Percentiles rank a stretch among this genome's conserved stretches.
These are phyloP conservation scores for Coremacera marginata DNA, from an alignment of 2,888 invertebrate genomes.

Conservation along the genomic window DNA sequence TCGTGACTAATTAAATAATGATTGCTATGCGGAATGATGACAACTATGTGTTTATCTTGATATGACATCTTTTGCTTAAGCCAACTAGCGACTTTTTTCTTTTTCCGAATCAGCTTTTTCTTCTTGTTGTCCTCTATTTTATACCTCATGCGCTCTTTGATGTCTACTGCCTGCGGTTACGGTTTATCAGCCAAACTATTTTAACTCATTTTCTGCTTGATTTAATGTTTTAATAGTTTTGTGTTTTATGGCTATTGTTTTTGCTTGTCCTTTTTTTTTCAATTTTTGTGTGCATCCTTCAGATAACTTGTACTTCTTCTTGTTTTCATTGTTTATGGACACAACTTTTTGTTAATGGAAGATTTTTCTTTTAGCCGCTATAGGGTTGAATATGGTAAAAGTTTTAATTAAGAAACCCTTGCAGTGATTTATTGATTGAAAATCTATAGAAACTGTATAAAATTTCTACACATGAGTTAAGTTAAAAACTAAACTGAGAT, in stretches of 20 bases:
- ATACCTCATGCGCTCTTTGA: too few relatives aligned
- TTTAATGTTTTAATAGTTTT: slow-evolving; percentile 66
- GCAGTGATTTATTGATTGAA: slow-evolving; percentile 67
- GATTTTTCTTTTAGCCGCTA: slow-evolving; percentile 51
- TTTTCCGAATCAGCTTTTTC: neutral
- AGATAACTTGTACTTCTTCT: slow-evolving; percentile 50
- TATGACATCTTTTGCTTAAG: neutral
- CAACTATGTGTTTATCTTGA: neutral
- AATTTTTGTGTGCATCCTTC: slow-evolving; percentile 25
- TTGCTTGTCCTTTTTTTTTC: slow-evolving; percentile 49
- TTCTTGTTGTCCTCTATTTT: slow-evolving; percentile 12
- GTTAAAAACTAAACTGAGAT: neutral
- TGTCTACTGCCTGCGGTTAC: slow-evolving; percentile 1
- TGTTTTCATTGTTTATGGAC: slow-evolving; percentile 48
- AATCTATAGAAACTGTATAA: slow-evolving; percentile 22
- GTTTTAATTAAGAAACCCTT: slow-evolving; percentile 68
- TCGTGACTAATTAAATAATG: neutral
- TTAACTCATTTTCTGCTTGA: slow-evolving; percentile 66
- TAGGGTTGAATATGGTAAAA: slow-evolving; percentile 50
- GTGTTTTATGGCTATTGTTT: slow-evolving; percentile 23
- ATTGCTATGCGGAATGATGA: neutral
- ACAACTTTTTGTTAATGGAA: slow-evolving; percentile 35
- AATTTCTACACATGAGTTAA: neutral
- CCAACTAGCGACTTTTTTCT: neutral
- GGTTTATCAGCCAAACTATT: slow-evolving; percentile 57